Conservation (phyloP, 2,888 invertebrate species). For the Halictus ligatus region DNA sequence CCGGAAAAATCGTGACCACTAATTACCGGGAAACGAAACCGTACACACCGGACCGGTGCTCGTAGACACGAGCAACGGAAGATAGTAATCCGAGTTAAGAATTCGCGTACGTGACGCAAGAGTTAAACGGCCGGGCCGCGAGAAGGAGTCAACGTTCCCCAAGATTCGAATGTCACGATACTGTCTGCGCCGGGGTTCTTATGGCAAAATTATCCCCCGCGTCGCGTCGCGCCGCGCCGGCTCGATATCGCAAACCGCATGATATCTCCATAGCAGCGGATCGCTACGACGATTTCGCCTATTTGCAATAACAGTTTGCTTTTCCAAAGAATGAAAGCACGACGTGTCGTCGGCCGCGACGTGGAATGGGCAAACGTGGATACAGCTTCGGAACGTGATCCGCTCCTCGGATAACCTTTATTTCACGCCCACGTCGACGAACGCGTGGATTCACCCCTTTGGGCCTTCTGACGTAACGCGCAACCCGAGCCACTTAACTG, state of each 20-base stretch:
- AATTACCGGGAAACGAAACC: neutral
- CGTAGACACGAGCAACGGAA: constrained; percentile 14
- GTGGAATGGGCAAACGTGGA: constrained; percentile 57
- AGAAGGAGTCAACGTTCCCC: constrained; percentile 64
- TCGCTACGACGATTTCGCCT: constrained; percentile 75
- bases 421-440: constrained; percentile 66
- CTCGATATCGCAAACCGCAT: constrained; percentile 73
- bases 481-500: neutral
- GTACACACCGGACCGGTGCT: constrained; percentile 15
- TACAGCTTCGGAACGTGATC: constrained; percentile 78
- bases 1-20: neutral
- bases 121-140: constrained; percentile 70
- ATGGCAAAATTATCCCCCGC: constrained; percentile 79
- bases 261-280: constrained; percentile 73
- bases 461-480: neutral
- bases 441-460: neutral
- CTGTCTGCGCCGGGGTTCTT: constrained; percentile 67
- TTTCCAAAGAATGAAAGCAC: constrained; percentile 64
- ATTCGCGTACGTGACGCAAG: constrained; percentile 75
- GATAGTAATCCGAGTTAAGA: constrained; percentile 58
- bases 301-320: constrained; percentile 77
- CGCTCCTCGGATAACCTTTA: constrained; percentile 77
- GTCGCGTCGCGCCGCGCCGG: constrained; percentile 64
- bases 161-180: constrained; percentile 75
- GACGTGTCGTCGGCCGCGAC: constrained; percentile 66